Percentiles rank a stretch among this genome's conserved stretches.
These are phyloP conservation scores for Eclectus roratus DNA, from an alignment of 2,113 vertebrate genomes.

Conservation along the genomic window DNA sequence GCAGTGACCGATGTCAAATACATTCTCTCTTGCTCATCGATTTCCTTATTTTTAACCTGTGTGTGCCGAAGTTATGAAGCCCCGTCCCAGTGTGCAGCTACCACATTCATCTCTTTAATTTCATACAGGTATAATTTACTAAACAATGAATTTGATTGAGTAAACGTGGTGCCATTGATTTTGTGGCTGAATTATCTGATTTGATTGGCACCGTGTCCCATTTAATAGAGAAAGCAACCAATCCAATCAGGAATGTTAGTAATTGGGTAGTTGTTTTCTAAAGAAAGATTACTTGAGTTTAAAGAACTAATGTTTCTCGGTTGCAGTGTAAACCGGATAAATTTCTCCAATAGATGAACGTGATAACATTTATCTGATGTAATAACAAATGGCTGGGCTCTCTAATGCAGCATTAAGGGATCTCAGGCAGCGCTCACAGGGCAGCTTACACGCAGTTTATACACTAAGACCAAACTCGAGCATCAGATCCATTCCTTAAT, in stretches of 20 bases:
- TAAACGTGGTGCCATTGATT: constrained; percentile 69
- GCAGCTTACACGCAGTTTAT: neutral
- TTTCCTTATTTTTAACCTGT: constrained; percentile 54
- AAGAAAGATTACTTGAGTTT: constrained; percentile 47
- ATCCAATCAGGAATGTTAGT: constrained; percentile 57
- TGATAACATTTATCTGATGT: neutral
- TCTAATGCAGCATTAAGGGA: neutral
- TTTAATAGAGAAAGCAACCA: constrained; percentile 58
- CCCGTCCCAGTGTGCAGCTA: neutral
- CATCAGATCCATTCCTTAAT: neutral
- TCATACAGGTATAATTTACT: constrained; percentile 68
- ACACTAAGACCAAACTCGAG: neutral
- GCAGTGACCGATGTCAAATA: constrained; percentile 66
- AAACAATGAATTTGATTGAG: constrained; percentile 60
- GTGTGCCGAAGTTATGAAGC: constrained; percentile 30
- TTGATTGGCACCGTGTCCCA: constrained; percentile 63
- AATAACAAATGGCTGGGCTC: neutral
- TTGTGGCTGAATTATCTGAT: constrained; percentile 63
- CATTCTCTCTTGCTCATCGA: constrained; percentile 65
- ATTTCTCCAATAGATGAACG: constrained; percentile 17
- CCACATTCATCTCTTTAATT: constrained; percentile 69
- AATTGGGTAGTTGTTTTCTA: constrained; percentile 60
- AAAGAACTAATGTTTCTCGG: neutral
- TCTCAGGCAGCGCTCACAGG: neutral
- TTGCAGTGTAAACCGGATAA: neutral